Conservation (phyloP, 2,888 invertebrate species). For the Tipula vernalis region DNA sequence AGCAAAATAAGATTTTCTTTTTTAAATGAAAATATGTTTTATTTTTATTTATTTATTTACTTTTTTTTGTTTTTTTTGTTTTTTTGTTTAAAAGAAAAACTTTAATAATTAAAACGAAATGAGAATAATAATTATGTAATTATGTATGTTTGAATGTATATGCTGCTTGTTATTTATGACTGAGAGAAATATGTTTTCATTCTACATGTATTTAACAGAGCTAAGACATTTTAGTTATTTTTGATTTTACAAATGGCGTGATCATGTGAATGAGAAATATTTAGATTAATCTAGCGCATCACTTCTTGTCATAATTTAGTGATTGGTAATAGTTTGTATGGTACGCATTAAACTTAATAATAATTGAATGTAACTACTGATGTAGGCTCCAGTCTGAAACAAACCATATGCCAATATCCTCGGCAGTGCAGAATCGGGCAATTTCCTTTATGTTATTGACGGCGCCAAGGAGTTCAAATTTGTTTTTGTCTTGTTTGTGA, state of each 20-base stretch:
- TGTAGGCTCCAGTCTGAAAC: too few species aligned
- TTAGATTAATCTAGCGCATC: not conserved
- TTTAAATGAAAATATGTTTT: not conserved
- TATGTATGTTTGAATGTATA: not conserved
- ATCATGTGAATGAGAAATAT: not conserved
- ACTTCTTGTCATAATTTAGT: not conserved
- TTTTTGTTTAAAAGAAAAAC: not conserved
- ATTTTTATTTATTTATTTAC: not conserved
- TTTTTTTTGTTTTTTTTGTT: not conserved
- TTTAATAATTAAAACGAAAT: not conserved
- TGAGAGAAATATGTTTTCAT: not conserved
- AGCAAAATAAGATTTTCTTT: not conserved
- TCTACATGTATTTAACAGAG: not conserved
- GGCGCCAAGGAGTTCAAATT: too few species aligned
- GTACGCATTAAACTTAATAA: too few species aligned
- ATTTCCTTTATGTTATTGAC: too few species aligned
- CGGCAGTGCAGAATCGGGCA: too few species aligned
- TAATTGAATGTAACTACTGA: too few species aligned
- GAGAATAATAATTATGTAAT: not conserved
- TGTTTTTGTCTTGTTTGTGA: too few species aligned
- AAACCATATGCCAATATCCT: too few species aligned
- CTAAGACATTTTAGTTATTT: not conserved
- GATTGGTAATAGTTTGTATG: too few species aligned
- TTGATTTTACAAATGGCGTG: not conserved
- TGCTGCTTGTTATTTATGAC: not conserved